phyloP scores from a whole-genome alignment of 2,888 invertebrate genomes.

The Cephonodes hylas region DNA sequence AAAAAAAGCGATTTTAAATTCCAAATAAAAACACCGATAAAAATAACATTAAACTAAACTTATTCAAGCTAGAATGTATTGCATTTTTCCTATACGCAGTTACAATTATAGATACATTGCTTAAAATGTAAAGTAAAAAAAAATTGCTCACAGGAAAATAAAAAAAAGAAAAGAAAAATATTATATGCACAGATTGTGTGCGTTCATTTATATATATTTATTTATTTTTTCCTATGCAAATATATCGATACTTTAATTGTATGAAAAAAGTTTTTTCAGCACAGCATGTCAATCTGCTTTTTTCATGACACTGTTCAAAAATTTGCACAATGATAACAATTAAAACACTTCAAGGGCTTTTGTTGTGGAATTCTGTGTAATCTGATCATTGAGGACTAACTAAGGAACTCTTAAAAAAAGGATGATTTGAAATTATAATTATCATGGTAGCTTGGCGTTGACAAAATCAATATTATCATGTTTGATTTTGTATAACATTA shows the following conservation, averaged over 20 bases:
- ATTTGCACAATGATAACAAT: neutral
- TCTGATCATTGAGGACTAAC: too few relatives aligned
- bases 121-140: slow-evolving; percentile 36
- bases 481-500: too few relatives aligned
- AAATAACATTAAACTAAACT: slow-evolving; percentile 44
- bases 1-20: neutral
- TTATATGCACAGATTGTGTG: slow-evolving; percentile 51
- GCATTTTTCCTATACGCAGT: slow-evolving; percentile 55
- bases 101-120: slow-evolving; percentile 42
- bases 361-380: too few relatives aligned
- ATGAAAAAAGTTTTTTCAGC: neutral
- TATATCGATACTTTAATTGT: slow-evolving; percentile 7
- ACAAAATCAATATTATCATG: too few relatives aligned
- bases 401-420: too few relatives aligned
- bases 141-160: slow-evolving; percentile 50
- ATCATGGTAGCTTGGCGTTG: too few relatives aligned
- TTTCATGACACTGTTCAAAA: neutral
- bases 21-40: neutral
- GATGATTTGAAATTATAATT: too few relatives aligned
- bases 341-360: neutral
- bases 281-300: neutral
- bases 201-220: slow-evolving; percentile 26
- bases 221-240: neutral
- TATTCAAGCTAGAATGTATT: slow-evolving; percentile 69
- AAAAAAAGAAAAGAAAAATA: slow-evolving; percentile 20